Evolutionary conservation across 2,113 vertebrate genomes (phyloP).

Genomic region (Notarius quadriscutis): DNA sequence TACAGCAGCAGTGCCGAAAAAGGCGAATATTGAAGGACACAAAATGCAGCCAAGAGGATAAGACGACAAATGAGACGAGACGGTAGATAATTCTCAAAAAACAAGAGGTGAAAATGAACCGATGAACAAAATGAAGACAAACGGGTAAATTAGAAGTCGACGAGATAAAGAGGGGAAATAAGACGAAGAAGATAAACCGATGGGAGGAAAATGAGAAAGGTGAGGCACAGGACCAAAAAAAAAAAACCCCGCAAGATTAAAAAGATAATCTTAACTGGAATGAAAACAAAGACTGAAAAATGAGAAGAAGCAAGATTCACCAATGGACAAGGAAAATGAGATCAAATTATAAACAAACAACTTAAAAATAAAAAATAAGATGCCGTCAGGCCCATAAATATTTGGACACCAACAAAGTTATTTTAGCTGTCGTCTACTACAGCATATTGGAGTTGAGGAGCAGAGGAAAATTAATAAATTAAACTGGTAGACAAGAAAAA

Average conservation of each 20-base stretch:
- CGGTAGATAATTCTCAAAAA: not conserved
- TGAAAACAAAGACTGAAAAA: not conserved
- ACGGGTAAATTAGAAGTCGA: not conserved
- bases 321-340: not conserved
- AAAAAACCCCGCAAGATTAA: not conserved
- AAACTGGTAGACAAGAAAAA: not conserved
- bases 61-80: not conserved
- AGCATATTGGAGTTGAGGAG: not conserved
- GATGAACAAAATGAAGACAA: not conserved
- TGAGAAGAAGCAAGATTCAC: not conserved
- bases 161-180: not conserved
- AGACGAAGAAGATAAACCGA: not conserved
- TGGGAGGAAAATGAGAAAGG: not conserved
- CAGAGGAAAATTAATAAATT: not conserved
- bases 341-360: not conserved
- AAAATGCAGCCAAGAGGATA: too few species aligned
- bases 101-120: not conserved
- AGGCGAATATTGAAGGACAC: not conserved
- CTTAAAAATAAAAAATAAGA: not conserved
- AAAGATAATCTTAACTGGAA: not conserved
- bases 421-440: not conserved
- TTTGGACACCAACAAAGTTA: not conserved
- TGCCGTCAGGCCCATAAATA: not conserved
- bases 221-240: not conserved
- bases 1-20: not conserved